Evolutionary conservation across 2,113 vertebrate genomes (phyloP).

Genomic region (Oryzias woworae): DNA sequence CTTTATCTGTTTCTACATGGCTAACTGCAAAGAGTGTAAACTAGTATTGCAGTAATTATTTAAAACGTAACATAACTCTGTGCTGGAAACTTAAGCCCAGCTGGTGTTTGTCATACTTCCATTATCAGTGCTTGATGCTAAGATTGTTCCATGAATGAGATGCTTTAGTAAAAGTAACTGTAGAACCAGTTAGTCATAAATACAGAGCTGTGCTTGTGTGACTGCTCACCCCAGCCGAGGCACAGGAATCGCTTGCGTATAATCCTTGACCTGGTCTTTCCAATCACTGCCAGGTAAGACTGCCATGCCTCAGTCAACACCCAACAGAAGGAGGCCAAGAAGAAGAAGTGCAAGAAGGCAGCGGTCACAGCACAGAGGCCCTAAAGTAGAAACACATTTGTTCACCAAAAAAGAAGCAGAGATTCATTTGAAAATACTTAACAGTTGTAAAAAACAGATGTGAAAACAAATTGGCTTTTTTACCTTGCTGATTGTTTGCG

Average conservation of each 20-base stretch:
- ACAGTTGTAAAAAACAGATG: not conserved
- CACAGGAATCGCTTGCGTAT: constrained; percentile 98
- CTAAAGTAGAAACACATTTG: constrained; percentile 59
- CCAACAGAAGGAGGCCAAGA: constrained; percentile 99
- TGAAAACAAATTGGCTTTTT: constrained; percentile 75
- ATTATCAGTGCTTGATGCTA: not conserved
- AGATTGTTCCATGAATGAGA: not conserved
- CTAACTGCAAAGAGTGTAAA: too few relatives aligned
- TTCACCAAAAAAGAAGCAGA: not conserved
- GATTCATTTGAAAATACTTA: too few relatives aligned
- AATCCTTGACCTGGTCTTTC: constrained; percentile 93
- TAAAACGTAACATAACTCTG: too few relatives aligned
- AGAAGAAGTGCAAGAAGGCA: constrained; percentile 98
- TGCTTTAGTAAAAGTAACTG: not conserved
- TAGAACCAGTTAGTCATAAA: too few relatives aligned
- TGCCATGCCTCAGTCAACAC: constrained; percentile 99
- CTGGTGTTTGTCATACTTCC: not conserved
- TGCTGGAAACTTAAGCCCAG: not conserved
- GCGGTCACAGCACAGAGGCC: constrained; percentile 95
- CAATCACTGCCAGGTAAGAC: constrained; percentile 97
- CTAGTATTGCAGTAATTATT: not conserved
- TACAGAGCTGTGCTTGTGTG: not conserved
- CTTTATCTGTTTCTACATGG: too few relatives aligned
- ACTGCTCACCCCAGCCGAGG: constrained; percentile 92
- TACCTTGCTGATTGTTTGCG: constrained; percentile 97